phyloP scores from a whole-genome alignment of 1,140 invertebrate species.

The Leptestheria dahalacensis region DNA sequence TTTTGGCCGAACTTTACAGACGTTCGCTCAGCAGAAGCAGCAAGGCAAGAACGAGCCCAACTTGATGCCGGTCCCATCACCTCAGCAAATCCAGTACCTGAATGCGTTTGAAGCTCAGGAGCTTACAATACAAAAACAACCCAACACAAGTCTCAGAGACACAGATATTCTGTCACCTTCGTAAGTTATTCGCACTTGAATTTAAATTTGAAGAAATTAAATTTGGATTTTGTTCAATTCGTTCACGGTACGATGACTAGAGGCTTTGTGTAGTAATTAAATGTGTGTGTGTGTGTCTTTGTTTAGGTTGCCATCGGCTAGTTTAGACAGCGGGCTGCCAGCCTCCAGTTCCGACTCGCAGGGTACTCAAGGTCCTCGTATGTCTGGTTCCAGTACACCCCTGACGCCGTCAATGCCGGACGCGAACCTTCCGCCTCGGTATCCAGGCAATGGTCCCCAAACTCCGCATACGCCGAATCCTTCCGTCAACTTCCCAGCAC shows the following conservation, averaged over 20 bases:
- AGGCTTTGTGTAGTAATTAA: too few species aligned
- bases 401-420: constrained; percentile 29
- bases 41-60: constrained; percentile 55
- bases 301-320: constrained; percentile 23
- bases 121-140: constrained; percentile 89
- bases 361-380: constrained; percentile 20
- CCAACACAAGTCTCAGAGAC: constrained; percentile 77
- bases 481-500: constrained; percentile 30
- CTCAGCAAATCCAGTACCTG: constrained; percentile 88
- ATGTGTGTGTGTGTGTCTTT: neutral
- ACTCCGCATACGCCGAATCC: constrained; percentile 20
- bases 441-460: constrained; percentile 25
- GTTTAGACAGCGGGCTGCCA: constrained; percentile 20
- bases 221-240: too few species aligned
- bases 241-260: too few species aligned
- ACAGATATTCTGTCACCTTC: constrained; percentile 27
- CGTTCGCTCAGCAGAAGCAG: constrained; percentile 52
- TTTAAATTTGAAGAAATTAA: neutral
- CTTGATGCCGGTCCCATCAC: constrained; percentile 88
- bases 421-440: constrained; percentile 23
- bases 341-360: constrained; percentile 18
- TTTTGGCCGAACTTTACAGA: constrained; percentile 62
- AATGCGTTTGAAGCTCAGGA: constrained; percentile 93
- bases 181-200: constrained; percentile 16
- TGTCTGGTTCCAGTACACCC: constrained; percentile 31